Evolutionary conservation across 2,888 invertebrate species (phyloP).

Genomic region (Diarsia dahlii): DNA sequence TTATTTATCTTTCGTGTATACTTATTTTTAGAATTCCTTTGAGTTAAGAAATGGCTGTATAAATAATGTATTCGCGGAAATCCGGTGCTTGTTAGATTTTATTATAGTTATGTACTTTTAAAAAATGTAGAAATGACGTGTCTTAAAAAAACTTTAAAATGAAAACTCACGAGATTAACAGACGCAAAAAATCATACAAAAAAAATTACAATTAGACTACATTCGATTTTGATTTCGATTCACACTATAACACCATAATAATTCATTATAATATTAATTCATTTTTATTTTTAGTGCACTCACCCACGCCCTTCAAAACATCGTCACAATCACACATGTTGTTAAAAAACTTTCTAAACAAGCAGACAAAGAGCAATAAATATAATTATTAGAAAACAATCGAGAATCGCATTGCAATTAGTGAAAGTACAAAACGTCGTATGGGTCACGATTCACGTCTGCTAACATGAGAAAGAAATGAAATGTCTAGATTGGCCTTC

Average conservation of each 20-base stretch:
- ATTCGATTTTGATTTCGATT: neutral
- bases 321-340: conserved; percentile 13
- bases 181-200: too few species aligned
- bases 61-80: neutral
- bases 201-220: neutral
- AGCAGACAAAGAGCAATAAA: conserved; percentile 56
- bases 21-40: neutral
- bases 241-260: neutral
- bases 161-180: too few species aligned
- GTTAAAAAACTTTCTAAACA: conserved; percentile 58
- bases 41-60: neutral
- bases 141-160: neutral
- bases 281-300: neutral
- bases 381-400: conserved; percentile 61
- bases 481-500: neutral
- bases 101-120: too few species aligned
- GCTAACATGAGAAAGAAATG: neutral
- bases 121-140: neutral
- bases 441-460: conserved; percentile 30
- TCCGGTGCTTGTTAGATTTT: neutral
- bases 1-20: neutral
- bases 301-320: conserved; percentile 27
- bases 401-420: conserved; percentile 55
- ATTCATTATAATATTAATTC: neutral
- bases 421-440: conserved; percentile 55